These are phyloP conservation scores for Calypte anna DNA, from an alignment of 2,113 vertebrate species.

Conservation along the genomic window DNA sequence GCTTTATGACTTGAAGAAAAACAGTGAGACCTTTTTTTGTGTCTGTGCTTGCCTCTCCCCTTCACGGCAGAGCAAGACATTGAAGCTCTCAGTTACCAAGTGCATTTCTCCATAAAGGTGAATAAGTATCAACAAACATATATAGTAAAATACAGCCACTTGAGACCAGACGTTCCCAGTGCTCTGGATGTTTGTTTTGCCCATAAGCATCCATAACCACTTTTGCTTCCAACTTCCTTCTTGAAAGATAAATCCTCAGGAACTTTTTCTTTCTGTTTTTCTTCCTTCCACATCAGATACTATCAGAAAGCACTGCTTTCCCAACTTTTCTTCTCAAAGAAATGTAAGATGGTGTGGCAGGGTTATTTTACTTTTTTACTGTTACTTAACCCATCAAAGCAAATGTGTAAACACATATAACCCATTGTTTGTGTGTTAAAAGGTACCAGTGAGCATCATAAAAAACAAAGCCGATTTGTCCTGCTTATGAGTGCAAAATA, in stretches of 20 bases:
- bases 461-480: slow-evolving; percentile 27
- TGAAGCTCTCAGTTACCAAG: not conserved
- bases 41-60: not conserved
- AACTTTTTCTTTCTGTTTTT: not conserved
- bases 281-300: not conserved
- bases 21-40: not conserved
- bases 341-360: not conserved
- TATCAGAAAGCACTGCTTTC: not conserved
- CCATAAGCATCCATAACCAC: not conserved
- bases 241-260: not conserved
- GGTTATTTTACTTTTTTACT: not conserved
- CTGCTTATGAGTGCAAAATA: not conserved
- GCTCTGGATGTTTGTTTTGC: not conserved
- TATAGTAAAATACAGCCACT: not conserved
- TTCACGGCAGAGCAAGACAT: not conserved
- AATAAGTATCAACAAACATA: not conserved
- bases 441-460: slow-evolving; percentile 14
- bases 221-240: not conserved
- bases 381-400: not conserved
- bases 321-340: not conserved
- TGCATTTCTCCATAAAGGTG: not conserved
- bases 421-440: not conserved
- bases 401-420: not conserved
- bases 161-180: not conserved
- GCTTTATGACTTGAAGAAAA: not conserved